Conservation (phyloP, 2,888 invertebrate species). For the Mesorhabditis belari region DNA sequence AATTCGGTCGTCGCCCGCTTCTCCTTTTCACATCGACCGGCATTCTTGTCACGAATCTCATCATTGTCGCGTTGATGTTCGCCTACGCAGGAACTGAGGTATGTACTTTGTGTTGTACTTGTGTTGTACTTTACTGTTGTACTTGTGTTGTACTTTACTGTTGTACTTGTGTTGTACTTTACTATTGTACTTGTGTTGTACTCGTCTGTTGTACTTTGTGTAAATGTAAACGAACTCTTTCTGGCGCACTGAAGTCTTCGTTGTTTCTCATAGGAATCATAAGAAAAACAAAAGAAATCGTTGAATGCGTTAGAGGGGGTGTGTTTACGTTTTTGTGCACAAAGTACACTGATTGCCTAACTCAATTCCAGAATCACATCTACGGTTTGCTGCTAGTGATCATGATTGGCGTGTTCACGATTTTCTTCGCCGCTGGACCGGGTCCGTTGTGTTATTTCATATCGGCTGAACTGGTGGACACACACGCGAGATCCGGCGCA, state of each 20-base stretch:
- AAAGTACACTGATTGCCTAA: no score
- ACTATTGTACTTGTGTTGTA: no score
- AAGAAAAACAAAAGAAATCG: background rate
- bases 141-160: no score
- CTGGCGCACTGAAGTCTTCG: no score
- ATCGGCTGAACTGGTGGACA: constrained; percentile 39
- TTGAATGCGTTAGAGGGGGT: no score
- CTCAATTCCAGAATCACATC: constrained; percentile 28
- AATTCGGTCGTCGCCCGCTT: constrained; percentile 39
- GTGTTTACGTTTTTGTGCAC: no score
- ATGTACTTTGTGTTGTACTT: no score
- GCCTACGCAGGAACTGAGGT: constrained; percentile 24
- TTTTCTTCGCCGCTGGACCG: constrained; percentile 42
- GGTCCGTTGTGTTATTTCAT: constrained; percentile 46
- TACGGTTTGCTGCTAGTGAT: constrained; percentile 30
- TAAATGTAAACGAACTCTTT: no score
- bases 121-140: no score
- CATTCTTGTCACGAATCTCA: constrained; percentile 23
- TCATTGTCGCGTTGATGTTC: constrained; percentile 26
- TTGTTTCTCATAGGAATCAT: no score
- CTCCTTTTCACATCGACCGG: constrained; percentile 26
- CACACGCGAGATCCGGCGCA: constrained; percentile 36
- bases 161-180: no score
- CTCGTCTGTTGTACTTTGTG: no score
- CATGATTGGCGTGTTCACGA: constrained; percentile 36